Conservation (phyloP, 2,113 vertebrate species). For the Himantopus leucocephalus region DNA sequence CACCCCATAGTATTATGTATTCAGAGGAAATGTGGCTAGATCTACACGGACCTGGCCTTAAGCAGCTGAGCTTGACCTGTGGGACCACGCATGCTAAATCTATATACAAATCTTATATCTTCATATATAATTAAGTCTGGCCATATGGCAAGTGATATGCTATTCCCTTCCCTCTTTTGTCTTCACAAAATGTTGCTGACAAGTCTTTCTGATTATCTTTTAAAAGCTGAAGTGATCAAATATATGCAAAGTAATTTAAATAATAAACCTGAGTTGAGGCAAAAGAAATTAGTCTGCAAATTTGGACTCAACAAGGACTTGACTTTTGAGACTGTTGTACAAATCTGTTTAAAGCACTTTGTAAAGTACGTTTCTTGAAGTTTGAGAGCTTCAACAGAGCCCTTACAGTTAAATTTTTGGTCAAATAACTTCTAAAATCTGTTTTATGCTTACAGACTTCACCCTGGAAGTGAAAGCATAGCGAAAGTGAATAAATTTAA, state of each 20-base stretch:
- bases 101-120: neutral
- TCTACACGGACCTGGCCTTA: neutral
- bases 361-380: neutral
- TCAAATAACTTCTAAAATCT: neutral
- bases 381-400: neutral
- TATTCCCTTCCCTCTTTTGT: neutral
- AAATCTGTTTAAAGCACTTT: neutral
- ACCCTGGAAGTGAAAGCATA: neutral
- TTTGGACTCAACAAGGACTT: neutral
- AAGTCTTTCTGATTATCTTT: neutral
- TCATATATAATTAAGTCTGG: neutral
- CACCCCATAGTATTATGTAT: accelerated
- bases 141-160: neutral
- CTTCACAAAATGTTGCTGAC: neutral
- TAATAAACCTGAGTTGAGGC: neutral
- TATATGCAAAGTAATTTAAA: neutral
- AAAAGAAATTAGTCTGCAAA: neutral
- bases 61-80: neutral
- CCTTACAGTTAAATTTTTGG: neutral
- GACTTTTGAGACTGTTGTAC: neutral
- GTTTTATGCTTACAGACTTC: neutral
- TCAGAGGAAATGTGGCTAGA: neutral
- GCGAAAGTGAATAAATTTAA: neutral
- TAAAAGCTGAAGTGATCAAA: neutral
- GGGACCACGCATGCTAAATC: neutral